Evolutionary conservation across 1,140 invertebrate genomes (phyloP).

Genomic region (Centruroides sculpturatus): DNA sequence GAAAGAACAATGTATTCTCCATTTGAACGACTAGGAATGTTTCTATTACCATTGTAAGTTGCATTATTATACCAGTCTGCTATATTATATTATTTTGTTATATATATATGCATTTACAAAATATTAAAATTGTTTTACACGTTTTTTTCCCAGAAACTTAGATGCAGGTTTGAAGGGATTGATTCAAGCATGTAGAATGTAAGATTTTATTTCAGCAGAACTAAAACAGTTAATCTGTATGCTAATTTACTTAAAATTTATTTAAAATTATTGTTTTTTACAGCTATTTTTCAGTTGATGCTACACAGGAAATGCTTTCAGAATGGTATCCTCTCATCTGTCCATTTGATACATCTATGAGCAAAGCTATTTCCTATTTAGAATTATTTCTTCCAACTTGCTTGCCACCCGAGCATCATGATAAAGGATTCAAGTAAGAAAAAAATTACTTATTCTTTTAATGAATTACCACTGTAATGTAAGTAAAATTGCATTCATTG

Average conservation of each 20-base stretch:
- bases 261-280: slow-evolving; percentile 19
- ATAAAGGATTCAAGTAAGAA: slow-evolving; percentile 41
- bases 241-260: not conserved
- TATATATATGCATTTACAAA: too few species aligned
- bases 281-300: slow-evolving; percentile 55
- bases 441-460: not conserved
- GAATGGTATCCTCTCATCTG: slow-evolving; percentile 61
- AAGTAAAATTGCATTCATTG: too few species aligned
- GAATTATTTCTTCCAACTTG: slow-evolving; percentile 60
- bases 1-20: slow-evolving; percentile 34
- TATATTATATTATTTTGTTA: not conserved
- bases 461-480: not conserved
- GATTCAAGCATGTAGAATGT: slow-evolving; percentile 30
- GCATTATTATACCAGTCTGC: too few species aligned
- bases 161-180: slow-evolving; percentile 24
- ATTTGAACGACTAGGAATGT: slow-evolving; percentile 40
- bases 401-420: slow-evolving; percentile 44
- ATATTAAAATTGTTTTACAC: too few species aligned
- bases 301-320: slow-evolving; percentile 73
- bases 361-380: slow-evolving; percentile 44
- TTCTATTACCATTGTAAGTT: slow-evolving; percentile 40
- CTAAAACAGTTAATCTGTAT: too few species aligned
- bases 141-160: slow-evolving; percentile 5
- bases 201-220: slow-evolving; percentile 25
- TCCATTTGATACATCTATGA: slow-evolving; percentile 49